A percentile compares a stretch with the other conserved stretches of the same genome.
These are phyloP conservation scores for Triplophysa rosa DNA, from an alignment of 2,113 vertebrate species.

Conservation along the genomic window DNA sequence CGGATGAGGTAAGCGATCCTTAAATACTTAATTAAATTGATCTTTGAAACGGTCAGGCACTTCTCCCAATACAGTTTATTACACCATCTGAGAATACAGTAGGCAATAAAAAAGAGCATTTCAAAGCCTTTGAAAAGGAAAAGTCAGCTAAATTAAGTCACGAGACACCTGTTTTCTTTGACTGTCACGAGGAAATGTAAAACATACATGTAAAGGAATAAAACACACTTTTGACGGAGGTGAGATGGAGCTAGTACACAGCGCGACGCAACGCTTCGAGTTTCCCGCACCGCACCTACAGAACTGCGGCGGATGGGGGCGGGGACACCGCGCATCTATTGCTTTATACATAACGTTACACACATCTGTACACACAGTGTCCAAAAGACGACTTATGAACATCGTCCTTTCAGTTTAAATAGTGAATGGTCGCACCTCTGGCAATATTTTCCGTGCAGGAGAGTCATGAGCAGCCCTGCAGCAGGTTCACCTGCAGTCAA, in stretches of 20 bases:
- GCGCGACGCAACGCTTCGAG: neutral
- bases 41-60: neutral
- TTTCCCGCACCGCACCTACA: conserved; percentile 53
- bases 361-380: neutral
- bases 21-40: neutral
- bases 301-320: conserved; percentile 42
- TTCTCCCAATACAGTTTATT: too few relatives aligned
- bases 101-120: too few relatives aligned
- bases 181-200: neutral
- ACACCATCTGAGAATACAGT: too few relatives aligned
- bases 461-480: neutral
- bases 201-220: too few relatives aligned
- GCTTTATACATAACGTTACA: too few relatives aligned
- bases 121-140: too few relatives aligned
- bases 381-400: neutral
- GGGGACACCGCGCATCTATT: neutral
- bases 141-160: too few relatives aligned
- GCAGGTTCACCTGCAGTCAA: conserved; percentile 25
- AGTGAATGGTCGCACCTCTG: neutral
- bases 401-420: neutral
- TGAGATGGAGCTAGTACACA: neutral
- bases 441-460: neutral
- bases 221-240: neutral
- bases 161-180: neutral
- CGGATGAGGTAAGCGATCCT: neutral